Evolutionary conservation across 2,797 vertebrate genomes (phyloP).

Genomic region (Myioborus miniatus): DNA sequence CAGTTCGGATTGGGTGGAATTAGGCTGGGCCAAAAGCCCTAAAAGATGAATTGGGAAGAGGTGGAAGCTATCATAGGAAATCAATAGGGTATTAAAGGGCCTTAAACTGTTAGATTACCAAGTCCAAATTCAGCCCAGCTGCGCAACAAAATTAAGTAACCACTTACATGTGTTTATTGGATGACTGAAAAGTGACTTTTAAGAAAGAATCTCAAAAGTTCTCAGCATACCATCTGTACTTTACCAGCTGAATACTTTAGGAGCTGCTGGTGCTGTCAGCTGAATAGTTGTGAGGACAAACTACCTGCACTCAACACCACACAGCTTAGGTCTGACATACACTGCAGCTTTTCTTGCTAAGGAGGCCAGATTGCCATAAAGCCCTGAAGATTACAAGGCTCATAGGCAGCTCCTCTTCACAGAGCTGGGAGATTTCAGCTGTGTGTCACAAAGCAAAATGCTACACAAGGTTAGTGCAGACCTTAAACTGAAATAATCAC

Average conservation of each 20-base stretch:
- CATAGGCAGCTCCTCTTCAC: not conserved
- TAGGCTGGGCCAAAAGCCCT: not conserved
- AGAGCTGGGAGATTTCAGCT: not conserved
- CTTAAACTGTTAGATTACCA: not conserved
- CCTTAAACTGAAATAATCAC: not conserved
- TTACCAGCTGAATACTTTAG: not conserved
- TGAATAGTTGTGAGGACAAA: not conserved
- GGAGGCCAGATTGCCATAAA: not conserved
- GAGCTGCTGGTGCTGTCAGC: not conserved
- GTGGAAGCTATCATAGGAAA: not conserved
- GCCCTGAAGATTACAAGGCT: not conserved
- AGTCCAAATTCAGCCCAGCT: not conserved
- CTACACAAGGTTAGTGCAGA: not conserved
- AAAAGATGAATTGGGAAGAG: not conserved
- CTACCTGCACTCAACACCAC: not conserved
- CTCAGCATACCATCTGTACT: not conserved
- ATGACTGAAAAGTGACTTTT: not conserved
- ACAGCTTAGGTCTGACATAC: not conserved
- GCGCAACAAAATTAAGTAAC: not conserved
- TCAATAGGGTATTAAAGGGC: not conserved
- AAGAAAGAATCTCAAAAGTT: not conserved
- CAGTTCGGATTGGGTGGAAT: not conserved
- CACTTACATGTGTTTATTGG: not conserved
- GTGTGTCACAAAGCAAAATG: accelerated
- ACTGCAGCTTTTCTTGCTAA: not conserved